Evolutionary conservation across 2,888 invertebrate species (phyloP).

Genomic region (Caenorhabditis angaria): DNA sequence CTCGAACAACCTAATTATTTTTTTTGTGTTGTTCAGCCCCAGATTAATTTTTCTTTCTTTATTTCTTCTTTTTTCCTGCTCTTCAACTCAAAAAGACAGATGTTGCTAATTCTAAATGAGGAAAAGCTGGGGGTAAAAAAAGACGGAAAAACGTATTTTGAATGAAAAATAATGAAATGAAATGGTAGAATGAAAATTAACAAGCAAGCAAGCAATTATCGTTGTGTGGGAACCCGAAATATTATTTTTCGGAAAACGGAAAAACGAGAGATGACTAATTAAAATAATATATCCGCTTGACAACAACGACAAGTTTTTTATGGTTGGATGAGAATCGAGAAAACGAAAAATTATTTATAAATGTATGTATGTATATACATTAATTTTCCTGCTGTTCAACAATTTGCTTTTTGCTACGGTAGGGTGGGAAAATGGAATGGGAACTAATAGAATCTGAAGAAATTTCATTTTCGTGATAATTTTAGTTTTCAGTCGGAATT

Average conservation of each 20-base stretch:
- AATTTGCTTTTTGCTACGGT: too few species aligned
- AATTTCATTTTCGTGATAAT: too few species aligned
- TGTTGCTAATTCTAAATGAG: neutral
- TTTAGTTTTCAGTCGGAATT: too few species aligned
- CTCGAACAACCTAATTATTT: slow-evolving; percentile 4
- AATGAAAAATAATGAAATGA: neutral
- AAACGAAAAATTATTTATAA: too few species aligned
- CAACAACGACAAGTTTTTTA: slow-evolving; percentile 2
- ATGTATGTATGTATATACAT: too few species aligned
- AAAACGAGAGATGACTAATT: neutral
- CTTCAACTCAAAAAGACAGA: neutral
- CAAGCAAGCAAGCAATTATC: neutral
- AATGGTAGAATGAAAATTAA: neutral
- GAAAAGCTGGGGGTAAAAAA: neutral
- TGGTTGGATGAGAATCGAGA: neutral
- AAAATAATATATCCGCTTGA: slow-evolving; percentile 4
- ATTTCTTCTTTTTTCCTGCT: neutral
- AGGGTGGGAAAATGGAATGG: too few species aligned
- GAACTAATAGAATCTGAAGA: too few species aligned
- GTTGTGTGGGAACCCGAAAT: too few species aligned
- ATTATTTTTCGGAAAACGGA: neutral
- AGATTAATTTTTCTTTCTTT: neutral
- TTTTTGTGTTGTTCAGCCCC: neutral
- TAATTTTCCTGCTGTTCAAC: too few species aligned
- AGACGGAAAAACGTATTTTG: neutral